phyloP scores from a whole-genome alignment of 2,888 invertebrate species.

The Luperina nickerlii region DNA sequence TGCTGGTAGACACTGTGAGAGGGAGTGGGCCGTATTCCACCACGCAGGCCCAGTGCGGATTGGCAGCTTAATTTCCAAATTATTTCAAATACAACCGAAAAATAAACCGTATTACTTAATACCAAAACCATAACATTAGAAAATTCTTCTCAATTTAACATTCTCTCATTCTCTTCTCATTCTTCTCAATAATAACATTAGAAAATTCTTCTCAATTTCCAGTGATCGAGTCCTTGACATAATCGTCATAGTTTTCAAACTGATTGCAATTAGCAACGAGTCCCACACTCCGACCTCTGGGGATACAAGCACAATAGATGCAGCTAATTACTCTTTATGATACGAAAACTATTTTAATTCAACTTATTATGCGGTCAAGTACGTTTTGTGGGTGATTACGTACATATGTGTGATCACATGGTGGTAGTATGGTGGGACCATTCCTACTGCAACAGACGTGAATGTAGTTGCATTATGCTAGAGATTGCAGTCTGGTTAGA shows the following conservation, averaged over 20 bases:
- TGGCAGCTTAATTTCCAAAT: not conserved
- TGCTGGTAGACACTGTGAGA: not conserved
- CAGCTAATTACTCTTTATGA: constrained; percentile 61
- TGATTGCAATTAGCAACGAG: constrained; percentile 45
- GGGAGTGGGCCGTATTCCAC: not conserved
- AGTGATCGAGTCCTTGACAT: constrained; percentile 53
- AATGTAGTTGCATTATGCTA: not conserved
- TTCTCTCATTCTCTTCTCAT: no score
- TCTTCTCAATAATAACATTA: no score
- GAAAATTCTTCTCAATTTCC: constrained; percentile 42
- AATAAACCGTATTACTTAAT: not conserved
- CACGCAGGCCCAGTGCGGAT: no score
- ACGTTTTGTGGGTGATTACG: constrained; percentile 50
- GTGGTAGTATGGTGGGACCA: not conserved
- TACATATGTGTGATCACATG: constrained; percentile 30
- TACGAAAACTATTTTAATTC: constrained; percentile 64
- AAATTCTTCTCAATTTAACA: constrained; percentile 43
- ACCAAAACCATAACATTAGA: constrained; percentile 27
- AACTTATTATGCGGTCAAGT: constrained; percentile 65
- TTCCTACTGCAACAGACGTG: not conserved
- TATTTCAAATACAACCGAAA: not conserved
- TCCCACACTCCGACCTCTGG: constrained; percentile 62
- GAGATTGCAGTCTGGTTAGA: not conserved
- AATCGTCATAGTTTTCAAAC: constrained; percentile 33
- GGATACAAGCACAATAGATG: constrained; percentile 52